A percentile compares a stretch with the other conserved stretches of the same genome.
These are phyloP conservation scores for Australoheros scitulus DNA, from an alignment of 2,113 vertebrate species.

Conservation along the genomic window DNA sequence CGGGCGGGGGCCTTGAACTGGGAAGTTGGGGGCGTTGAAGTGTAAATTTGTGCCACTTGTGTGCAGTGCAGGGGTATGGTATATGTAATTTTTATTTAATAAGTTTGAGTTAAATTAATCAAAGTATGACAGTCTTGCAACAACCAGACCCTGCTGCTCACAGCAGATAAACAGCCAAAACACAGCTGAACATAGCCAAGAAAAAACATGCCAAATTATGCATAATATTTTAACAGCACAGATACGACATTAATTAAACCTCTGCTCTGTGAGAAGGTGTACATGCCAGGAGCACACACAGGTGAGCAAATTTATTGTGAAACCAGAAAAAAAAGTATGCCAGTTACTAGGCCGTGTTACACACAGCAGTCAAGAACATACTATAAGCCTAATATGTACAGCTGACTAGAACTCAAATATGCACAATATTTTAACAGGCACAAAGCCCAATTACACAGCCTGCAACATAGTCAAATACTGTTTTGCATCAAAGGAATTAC, in stretches of 20 bases:
- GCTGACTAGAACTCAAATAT: background rate
- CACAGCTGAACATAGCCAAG: background rate
- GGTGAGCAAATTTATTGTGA: background rate
- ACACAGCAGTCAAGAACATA: background rate
- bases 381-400: background rate
- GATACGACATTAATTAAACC: slow-evolving; percentile 10
- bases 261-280: background rate
- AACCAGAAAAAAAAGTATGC: background rate
- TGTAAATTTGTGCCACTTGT: background rate
- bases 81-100: background rate
- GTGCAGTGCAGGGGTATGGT: background rate
- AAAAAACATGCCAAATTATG: slow-evolving; percentile 8
- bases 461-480: slow-evolving; percentile 3
- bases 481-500: slow-evolving; percentile 6
- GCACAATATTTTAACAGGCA: background rate
- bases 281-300: background rate
- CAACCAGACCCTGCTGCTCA: background rate
- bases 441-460: background rate
- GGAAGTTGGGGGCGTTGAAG: background rate
- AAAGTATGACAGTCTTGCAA: background rate
- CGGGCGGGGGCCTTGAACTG: background rate
- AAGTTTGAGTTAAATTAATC: slow-evolving; percentile 3
- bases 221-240: slow-evolving; percentile 9
- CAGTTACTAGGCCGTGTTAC: background rate
- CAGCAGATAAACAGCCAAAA: slow-evolving; percentile 11